Evolutionary conservation across 2,888 invertebrate genomes (phyloP).

Genomic region (Drosophila limbata): DNA sequence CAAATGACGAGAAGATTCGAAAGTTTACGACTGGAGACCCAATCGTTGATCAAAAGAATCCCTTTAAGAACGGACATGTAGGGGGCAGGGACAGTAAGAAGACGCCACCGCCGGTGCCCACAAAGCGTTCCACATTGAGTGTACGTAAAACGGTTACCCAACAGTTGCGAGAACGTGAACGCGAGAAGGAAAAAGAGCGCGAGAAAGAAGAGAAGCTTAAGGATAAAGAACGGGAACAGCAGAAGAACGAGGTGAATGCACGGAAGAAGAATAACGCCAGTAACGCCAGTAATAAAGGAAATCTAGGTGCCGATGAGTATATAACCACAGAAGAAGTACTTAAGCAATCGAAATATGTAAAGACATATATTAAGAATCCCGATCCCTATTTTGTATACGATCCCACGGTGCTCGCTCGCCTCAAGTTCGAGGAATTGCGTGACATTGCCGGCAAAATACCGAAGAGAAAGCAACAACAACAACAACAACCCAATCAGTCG

Average conservation of each 20-base stretch:
- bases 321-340: constrained; percentile 85
- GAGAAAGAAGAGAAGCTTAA: constrained; percentile 50
- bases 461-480: constrained; percentile 56
- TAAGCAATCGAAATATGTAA: constrained; percentile 85
- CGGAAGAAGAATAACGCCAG: constrained; percentile 52
- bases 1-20: constrained; percentile 82
- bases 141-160: constrained; percentile 75
- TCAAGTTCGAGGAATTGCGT: constrained; percentile 82
- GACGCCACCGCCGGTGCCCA: constrained; percentile 80
- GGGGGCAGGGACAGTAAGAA: constrained; percentile 59
- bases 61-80: constrained; percentile 77
- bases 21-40: constrained; percentile 85
- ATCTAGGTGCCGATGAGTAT: constrained; percentile 71
- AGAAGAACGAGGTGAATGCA: constrained; percentile 54
- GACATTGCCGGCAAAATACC: constrained; percentile 74
- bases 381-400: constrained; percentile 85
- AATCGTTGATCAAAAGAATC: constrained; percentile 85
- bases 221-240: constrained; percentile 52
- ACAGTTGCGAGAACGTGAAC: constrained; percentile 73
- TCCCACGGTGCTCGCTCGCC: constrained; percentile 82
- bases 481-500: constrained; percentile 6
- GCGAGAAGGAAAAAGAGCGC: constrained; percentile 69
- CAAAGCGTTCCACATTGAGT: constrained; percentile 81
- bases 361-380: constrained; percentile 85
- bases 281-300: constrained; percentile 16